phyloP scores from a whole-genome alignment of 2,113 vertebrate species.

The Genyomyrus donnyi region DNA sequence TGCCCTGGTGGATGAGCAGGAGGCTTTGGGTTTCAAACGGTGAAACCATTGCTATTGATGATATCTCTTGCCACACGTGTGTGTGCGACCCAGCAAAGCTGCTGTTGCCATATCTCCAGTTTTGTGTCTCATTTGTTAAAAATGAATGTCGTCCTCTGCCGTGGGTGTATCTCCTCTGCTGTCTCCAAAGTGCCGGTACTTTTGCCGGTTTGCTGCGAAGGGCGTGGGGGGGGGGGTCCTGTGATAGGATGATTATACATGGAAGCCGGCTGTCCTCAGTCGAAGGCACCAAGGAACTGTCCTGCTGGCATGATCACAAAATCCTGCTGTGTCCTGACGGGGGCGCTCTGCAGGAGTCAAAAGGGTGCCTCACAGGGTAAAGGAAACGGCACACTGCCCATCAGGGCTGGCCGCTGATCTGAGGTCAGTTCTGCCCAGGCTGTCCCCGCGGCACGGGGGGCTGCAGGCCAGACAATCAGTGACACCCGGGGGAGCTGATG shows the following conservation, averaged over 20 bases:
- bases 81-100: neutral
- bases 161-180: neutral
- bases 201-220: too few species aligned
- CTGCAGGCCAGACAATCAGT: neutral
- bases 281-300: too few species aligned
- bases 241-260: neutral
- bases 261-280: neutral
- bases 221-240: neutral
- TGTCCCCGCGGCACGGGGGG: neutral
- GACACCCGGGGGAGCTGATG: neutral
- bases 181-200: neutral
- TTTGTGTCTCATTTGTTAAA: neutral
- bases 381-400: neutral
- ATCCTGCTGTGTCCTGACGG: neutral
- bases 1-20: neutral
- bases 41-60: neutral
- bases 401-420: neutral
- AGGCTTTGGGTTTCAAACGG: neutral
- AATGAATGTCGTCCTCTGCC: neutral
- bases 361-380: neutral
- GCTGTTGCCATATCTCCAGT: neutral
- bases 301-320: neutral
- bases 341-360: neutral
- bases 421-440: neutral
- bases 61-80: neutral